Conservation (phyloP, 1,140 invertebrate species). For the Ptiloglossa arizonensis region DNA sequence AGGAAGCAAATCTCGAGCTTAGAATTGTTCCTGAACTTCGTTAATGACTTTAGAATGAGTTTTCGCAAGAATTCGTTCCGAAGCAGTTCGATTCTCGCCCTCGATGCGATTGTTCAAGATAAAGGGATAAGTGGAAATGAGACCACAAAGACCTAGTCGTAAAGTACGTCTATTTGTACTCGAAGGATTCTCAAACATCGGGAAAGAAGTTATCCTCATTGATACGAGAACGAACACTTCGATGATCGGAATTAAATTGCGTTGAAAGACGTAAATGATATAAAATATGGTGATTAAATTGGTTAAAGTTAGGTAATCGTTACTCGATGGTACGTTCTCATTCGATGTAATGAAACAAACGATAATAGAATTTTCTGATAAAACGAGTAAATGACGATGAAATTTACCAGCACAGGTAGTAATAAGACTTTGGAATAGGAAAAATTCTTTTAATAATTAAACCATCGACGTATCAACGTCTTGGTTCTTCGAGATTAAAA, state of each 20-base stretch:
- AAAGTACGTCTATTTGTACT: background rate
- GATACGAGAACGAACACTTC: background rate
- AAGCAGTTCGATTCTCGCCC: constrained; percentile 2
- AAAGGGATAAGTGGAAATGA: constrained; percentile 10
- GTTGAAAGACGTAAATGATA: background rate
- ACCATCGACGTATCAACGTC: too few relatives aligned
- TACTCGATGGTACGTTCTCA: background rate
- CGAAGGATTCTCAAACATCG: background rate
- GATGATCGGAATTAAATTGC: background rate
- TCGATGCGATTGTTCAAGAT: background rate
- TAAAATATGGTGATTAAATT: background rate
- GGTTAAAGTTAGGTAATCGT: too few relatives aligned
- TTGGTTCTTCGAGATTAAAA: too few relatives aligned
- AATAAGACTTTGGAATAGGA: too few relatives aligned
- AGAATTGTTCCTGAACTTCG: constrained; percentile 9
- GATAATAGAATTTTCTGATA: too few relatives aligned
- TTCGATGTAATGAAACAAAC: too few relatives aligned
- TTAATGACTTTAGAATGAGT: constrained; percentile 14
- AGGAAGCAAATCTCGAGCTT: background rate
- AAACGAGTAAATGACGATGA: too few relatives aligned
- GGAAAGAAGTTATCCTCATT: constrained; percentile 16
- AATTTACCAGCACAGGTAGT: too few relatives aligned
- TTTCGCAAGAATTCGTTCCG: constrained; percentile 16
- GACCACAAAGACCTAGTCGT: background rate
- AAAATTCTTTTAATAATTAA: too few relatives aligned